Percentiles rank a stretch among this genome's conserved stretches.
Evolutionary conservation across 2,888 invertebrate species (phyloP).

Genomic region (Ecdyonurus torrentis): DNA sequence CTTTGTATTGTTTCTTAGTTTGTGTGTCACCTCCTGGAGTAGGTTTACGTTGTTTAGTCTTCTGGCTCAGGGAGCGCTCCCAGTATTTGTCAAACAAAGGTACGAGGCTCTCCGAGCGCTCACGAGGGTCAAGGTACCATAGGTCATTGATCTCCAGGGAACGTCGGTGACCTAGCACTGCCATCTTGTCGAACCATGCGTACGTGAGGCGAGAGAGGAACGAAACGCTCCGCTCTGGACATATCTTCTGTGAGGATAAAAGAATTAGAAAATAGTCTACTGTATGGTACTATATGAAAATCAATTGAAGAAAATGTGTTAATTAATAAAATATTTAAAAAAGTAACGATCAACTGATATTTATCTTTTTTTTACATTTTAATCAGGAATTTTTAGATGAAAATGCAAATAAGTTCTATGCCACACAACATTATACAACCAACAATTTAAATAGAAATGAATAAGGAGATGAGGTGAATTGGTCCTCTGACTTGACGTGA

Average conservation of each 20-base stretch:
- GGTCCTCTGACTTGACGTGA: too few species aligned
- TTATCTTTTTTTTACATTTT: too few species aligned
- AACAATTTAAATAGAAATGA: too few species aligned
- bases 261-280: background rate
- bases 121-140: slow-evolving; percentile 28
- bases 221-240: slow-evolving; percentile 29
- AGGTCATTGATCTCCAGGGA: slow-evolving; percentile 28
- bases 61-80: slow-evolving; percentile 16
- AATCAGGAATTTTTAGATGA: too few species aligned
- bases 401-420: too few species aligned
- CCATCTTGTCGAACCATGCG: slow-evolving; percentile 31
- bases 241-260: slow-evolving; percentile 23
- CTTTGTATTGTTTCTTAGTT: slow-evolving; percentile 14
- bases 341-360: too few species aligned
- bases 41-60: background rate
- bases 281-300: too few species aligned
- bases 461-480: too few species aligned
- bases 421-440: too few species aligned
- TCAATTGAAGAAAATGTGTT: too few species aligned
- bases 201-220: slow-evolving; percentile 30
- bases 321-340: background rate
- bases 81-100: slow-evolving; percentile 24
- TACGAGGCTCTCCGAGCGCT: slow-evolving; percentile 21
- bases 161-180: slow-evolving; percentile 26
- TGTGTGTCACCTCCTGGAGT: background rate